Conservation (phyloP, 2,113 vertebrate species). For the Triplophysa tibetana region DNA sequence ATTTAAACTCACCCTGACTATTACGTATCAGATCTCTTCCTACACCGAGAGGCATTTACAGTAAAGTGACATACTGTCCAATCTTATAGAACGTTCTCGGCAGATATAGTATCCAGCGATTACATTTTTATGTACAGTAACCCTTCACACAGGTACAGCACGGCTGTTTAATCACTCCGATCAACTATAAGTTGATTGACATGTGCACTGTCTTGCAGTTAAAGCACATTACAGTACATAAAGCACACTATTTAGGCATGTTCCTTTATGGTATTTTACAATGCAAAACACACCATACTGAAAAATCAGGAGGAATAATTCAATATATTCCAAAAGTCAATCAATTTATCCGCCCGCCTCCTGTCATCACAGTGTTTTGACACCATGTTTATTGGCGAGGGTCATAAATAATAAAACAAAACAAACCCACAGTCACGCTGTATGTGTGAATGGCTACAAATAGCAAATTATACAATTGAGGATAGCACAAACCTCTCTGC, state of each 20-base stretch:
- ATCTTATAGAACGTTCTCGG: background rate
- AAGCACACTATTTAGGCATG: background rate
- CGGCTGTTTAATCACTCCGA: background rate
- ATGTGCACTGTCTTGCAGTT: background rate
- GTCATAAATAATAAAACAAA: constrained; percentile 47
- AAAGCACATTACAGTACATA: background rate
- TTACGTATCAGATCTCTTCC: constrained; percentile 4
- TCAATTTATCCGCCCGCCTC: constrained; percentile 3
- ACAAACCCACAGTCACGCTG: constrained; percentile 19
- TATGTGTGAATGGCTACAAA: constrained; percentile 54
- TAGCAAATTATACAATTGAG: constrained; percentile 68
- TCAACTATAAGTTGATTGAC: background rate
- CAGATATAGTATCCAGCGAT: background rate
- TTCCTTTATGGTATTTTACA: background rate
- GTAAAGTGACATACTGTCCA: background rate
- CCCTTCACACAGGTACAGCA: background rate
- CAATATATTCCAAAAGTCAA: constrained; percentile 1
- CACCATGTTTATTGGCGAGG: constrained; percentile 37
- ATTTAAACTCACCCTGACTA: constrained; percentile 9
- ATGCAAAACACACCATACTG: background rate
- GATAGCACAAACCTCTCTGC: constrained; percentile 61
- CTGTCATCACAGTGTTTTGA: constrained; percentile 37
- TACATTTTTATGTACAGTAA: background rate
- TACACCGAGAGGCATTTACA: constrained; percentile 15
- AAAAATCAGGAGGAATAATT: background rate